Percentiles rank a stretch among this genome's conserved stretches.
phyloP scores from a whole-genome alignment of 2,113 vertebrate species.

The Petaurus breviceps region DNA sequence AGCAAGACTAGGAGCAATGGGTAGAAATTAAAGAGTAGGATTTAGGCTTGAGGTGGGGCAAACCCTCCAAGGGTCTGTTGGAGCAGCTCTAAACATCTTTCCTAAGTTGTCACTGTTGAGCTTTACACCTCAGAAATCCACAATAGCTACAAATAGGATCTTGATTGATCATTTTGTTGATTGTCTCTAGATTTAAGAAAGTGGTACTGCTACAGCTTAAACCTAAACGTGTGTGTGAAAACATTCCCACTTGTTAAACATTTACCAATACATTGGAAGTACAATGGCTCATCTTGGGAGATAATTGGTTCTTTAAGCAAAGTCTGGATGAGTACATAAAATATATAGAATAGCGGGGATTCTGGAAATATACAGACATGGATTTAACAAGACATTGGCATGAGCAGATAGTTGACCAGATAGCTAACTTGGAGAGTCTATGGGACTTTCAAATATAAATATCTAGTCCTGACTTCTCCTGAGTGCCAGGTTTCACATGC shows the following conservation, averaged over 20 bases:
- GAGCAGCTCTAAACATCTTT: too few relatives aligned
- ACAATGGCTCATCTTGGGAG: too few relatives aligned
- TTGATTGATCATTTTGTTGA: background rate
- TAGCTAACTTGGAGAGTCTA: background rate
- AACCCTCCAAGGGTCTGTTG: too few relatives aligned
- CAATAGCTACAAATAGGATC: background rate
- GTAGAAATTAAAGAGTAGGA: background rate
- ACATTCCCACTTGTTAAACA: too few relatives aligned
- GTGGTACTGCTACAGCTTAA: background rate
- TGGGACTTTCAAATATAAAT: background rate
- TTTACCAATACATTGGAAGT: too few relatives aligned
- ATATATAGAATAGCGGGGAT: too few relatives aligned
- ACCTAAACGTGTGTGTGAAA: too few relatives aligned
- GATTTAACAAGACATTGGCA: background rate
- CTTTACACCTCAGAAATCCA: background rate
- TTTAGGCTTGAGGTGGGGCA: background rate
- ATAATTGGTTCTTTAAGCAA: too few relatives aligned
- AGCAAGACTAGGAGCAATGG: background rate
- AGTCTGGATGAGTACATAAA: too few relatives aligned
- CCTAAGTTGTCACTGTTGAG: background rate
- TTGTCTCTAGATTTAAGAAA: background rate
- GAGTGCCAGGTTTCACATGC: background rate
- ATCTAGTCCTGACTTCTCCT: background rate
- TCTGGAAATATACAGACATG: background rate
- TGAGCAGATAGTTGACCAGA: background rate